phyloP scores from a whole-genome alignment of 2,888 invertebrate species.

The Machimus rusticus region DNA sequence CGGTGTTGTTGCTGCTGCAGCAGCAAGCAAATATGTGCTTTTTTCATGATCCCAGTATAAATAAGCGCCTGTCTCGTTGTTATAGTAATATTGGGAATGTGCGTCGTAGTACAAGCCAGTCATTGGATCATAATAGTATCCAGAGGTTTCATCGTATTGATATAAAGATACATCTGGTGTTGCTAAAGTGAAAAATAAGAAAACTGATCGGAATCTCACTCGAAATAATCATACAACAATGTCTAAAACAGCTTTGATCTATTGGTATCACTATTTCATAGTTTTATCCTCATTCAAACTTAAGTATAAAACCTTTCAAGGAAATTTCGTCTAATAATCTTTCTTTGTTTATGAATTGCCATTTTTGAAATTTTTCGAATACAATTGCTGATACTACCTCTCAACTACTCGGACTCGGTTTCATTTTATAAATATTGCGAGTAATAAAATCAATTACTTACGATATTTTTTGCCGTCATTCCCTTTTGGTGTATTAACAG shows the following conservation, averaged over 20 bases:
- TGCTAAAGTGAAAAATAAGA: conserved; percentile 54
- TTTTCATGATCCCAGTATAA: conserved; percentile 91
- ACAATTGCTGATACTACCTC: too few species aligned
- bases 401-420: too few species aligned
- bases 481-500: conserved; percentile 67
- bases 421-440: too few species aligned
- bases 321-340: too few species aligned
- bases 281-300: too few species aligned
- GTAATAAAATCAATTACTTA: too few species aligned
- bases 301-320: too few species aligned
- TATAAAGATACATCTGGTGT: conserved; percentile 91
- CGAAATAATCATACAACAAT: too few species aligned
- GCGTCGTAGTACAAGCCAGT: conserved; percentile 97
- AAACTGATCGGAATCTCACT: background rate
- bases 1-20: conserved; percentile 55
- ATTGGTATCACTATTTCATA: too few species aligned
- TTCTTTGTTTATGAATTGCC: too few species aligned
- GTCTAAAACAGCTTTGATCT: too few species aligned
- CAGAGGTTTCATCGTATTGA: conserved; percentile 92
- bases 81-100: conserved; percentile 95
- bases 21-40: conserved; percentile 69
- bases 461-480: conserved; percentile 73
- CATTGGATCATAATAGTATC: conserved; percentile 93
- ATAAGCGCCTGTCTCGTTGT: conserved; percentile 88
- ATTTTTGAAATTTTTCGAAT: too few species aligned